A percentile compares a stretch with the other conserved stretches of the same genome.
Conservation (phyloP, 1,140 invertebrate species). For the Camponotus vicinus region DNA sequence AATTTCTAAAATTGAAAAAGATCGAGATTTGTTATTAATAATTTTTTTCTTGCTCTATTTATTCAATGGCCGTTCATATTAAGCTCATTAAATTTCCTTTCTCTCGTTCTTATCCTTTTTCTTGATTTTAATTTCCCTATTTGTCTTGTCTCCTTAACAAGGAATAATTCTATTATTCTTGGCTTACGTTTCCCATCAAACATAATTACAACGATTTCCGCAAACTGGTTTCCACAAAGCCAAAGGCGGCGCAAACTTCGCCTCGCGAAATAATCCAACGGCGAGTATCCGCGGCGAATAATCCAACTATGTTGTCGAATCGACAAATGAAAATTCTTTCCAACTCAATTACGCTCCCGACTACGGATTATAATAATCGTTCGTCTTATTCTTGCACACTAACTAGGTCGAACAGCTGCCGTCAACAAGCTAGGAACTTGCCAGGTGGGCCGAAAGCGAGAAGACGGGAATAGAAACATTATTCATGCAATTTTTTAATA, state of each 20-base stretch:
- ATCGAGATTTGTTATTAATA: neutral
- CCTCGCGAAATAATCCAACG: conserved; percentile 18
- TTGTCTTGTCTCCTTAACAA: neutral
- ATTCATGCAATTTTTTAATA: conserved; percentile 8
- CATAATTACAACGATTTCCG: conserved; percentile 1
- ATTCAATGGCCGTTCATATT: neutral
- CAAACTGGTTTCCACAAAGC: neutral
- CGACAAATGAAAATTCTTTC: conserved; percentile 50
- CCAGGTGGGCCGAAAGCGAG: conserved; percentile 22
- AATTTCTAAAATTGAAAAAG: neutral
- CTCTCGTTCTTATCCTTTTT: neutral
- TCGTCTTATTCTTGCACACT: conserved; percentile 39
- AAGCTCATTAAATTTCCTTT: neutral
- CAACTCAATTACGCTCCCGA: conserved; percentile 36
- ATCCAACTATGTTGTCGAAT: conserved; percentile 52
- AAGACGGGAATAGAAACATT: neutral
- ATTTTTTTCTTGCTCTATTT: neutral
- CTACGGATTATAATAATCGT: conserved; percentile 51
- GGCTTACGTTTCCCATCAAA: conserved; percentile 7
- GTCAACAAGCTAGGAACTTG: neutral
- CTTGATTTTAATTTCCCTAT: neutral
- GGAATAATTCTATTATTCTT: conserved; percentile 14
- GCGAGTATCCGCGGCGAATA: conserved; percentile 22
- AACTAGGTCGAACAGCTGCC: conserved; percentile 51
- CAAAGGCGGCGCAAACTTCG: conserved; percentile 22